Evolutionary conservation across 2,797 vertebrate genomes (phyloP).

Genomic region (Pelobates cultripes): DNA sequence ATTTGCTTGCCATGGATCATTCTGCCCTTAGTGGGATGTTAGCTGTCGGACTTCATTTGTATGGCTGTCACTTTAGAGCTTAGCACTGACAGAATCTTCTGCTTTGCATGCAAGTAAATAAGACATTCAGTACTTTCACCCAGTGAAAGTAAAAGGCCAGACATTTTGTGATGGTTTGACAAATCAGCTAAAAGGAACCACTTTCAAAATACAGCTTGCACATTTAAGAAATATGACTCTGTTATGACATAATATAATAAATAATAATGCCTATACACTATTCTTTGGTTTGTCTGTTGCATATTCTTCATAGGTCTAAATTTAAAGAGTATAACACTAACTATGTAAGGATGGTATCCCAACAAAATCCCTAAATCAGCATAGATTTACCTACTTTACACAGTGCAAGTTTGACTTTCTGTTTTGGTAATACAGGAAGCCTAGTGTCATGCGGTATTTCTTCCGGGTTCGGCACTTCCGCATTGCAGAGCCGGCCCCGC

Average conservation of each 20-base stretch:
- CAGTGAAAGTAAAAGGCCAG: constrained; percentile 25
- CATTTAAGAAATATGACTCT: neutral
- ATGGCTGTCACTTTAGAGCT: constrained; percentile 47
- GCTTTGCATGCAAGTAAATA: constrained; percentile 51
- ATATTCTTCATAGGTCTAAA: no score
- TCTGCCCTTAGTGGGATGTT: constrained; percentile 44
- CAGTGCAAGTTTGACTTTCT: no score
- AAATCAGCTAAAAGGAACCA: constrained; percentile 7
- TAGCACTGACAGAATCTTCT: constrained; percentile 38
- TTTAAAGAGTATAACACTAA: no score
- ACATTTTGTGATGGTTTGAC: constrained; percentile 22
- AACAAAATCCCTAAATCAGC: no score
- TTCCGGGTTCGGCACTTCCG: no score
- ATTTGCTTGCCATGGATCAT: constrained; percentile 37
- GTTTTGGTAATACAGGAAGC: no score
- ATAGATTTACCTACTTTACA: no score
- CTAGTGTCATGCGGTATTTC: no score
- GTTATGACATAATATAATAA: neutral
- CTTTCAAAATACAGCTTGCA: neutral
- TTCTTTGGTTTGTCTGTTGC: no score
- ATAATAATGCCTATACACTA: neutral
- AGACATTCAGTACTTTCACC: constrained; percentile 26
- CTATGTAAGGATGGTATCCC: no score
- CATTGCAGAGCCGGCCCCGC: no score
- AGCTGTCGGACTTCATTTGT: constrained; percentile 51